Evolutionary conservation across 2,797 vertebrate species (phyloP).

Genomic region (Moxostoma hubbsi): DNA sequence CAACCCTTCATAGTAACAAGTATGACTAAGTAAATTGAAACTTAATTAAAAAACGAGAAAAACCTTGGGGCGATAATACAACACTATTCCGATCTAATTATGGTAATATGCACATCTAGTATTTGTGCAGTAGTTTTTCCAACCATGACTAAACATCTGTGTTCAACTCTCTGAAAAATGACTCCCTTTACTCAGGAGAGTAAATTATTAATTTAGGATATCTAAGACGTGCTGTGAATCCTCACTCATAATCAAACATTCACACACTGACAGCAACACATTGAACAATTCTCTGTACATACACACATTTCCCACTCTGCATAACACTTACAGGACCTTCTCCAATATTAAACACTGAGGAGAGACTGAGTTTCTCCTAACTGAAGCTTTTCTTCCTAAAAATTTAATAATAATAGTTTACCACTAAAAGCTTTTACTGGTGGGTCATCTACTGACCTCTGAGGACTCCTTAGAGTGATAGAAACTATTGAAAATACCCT

Average conservation of each 20-base stretch:
- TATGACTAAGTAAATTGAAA: neutral
- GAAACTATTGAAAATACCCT: no score
- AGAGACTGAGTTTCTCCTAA: no score
- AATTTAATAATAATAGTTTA: no score
- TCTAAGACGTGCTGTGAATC: slow-evolving; percentile 35
- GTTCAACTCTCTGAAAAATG: slow-evolving; percentile 29
- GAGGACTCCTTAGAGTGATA: no score
- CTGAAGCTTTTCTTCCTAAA: no score
- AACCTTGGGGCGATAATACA: slow-evolving; percentile 18
- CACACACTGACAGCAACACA: neutral
- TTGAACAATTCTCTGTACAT: neutral
- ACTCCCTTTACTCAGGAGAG: slow-evolving; percentile 13
- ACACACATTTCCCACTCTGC: neutral
- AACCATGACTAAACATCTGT: slow-evolving; percentile 25
- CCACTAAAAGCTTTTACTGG: no score
- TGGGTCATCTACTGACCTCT: no score
- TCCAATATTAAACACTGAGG: no score
- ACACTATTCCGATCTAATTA: slow-evolving; percentile 14
- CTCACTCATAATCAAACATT: slow-evolving; percentile 18
- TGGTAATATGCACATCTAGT: slow-evolving; percentile 1
- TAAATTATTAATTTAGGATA: slow-evolving; percentile 25
- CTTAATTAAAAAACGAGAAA: neutral
- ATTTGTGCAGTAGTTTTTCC: slow-evolving; percentile 15
- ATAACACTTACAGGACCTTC: no score
- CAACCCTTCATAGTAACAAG: neutral